Conservation (phyloP, 2,888 invertebrate species). For the Drosophila seclusa region DNA sequence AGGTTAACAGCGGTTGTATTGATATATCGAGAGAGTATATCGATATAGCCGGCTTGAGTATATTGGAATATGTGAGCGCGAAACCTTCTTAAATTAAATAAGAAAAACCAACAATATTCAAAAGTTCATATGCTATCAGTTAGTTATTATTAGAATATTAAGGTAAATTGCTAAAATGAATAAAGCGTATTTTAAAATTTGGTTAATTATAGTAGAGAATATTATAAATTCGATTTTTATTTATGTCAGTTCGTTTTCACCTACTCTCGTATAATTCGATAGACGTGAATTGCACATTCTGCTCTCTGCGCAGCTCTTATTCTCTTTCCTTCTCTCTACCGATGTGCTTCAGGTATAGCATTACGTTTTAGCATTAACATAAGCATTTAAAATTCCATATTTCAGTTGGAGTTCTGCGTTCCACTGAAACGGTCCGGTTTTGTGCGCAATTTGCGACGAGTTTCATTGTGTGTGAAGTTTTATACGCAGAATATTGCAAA, state of each 20-base stretch:
- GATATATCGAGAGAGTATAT: neutral
- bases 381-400: conserved; percentile 16
- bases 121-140: neutral
- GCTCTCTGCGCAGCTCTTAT: conserved; percentile 1
- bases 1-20: neutral
- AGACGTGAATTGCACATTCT: neutral
- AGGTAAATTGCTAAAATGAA: neutral
- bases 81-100: neutral
- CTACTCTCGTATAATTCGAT: neutral
- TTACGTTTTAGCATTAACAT: conserved; percentile 29
- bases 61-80: neutral
- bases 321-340: neutral
- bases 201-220: neutral
- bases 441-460: neutral
- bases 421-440: conserved; percentile 24
- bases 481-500: conserved; percentile 49
- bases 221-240: neutral
- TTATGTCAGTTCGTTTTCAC: neutral
- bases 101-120: neutral
- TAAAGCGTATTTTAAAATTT: neutral
- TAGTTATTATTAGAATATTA: neutral
- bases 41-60: neutral
- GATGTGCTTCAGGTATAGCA: conserved; percentile 10
- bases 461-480: conserved; percentile 9
- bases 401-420: conserved; percentile 55